A percentile compares a stretch with the other conserved stretches of the same genome.
phyloP scores from a whole-genome alignment of 2,113 vertebrate species.

The Eudorcas thomsonii region DNA sequence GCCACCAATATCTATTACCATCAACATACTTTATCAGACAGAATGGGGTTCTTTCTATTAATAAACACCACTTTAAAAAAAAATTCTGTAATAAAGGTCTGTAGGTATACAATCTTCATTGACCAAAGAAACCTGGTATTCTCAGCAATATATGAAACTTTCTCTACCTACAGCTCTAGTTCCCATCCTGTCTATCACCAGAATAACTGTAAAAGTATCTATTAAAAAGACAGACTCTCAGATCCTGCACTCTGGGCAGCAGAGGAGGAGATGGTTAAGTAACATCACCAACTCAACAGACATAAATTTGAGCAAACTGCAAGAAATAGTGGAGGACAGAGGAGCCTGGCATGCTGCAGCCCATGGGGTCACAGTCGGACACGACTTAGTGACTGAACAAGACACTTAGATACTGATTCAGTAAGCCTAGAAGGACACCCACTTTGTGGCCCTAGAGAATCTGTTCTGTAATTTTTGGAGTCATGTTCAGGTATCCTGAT shows the following conservation, averaged over 20 bases:
- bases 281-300: background rate
- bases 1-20: background rate
- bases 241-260: background rate
- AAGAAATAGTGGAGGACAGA: background rate
- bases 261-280: background rate
- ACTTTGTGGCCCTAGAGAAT: background rate
- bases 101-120: background rate
- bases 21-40: background rate
- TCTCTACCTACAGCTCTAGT: background rate
- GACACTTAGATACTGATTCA: background rate
- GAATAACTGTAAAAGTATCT: background rate
- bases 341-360: background rate
- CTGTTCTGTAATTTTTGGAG: background rate
- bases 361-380: background rate
- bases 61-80: background rate
- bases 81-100: background rate
- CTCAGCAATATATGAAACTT: background rate
- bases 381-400: background rate
- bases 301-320: background rate
- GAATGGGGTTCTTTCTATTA: background rate
- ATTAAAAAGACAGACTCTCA: background rate
- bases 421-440: background rate
- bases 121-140: background rate
- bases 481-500: background rate
- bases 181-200: background rate